Evolutionary conservation across 2,888 invertebrate genomes (phyloP), one percentile per base, ranked within the genome.

Genomic region (Tetheella fluctuosa): DNA sequence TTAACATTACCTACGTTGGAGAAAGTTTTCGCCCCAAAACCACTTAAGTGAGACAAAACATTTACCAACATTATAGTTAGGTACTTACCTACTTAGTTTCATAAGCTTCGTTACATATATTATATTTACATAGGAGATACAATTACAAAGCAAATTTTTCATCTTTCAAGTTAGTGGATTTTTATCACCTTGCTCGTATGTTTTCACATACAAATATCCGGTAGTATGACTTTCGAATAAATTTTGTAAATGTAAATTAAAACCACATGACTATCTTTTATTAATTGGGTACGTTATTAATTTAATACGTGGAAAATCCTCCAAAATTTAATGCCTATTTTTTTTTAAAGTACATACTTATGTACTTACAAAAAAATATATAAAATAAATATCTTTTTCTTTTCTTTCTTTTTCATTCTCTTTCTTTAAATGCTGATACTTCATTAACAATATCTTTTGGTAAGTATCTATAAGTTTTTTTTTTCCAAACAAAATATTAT

Each of bases 1-100:
- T 59, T 62, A 56, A 30, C 59, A 59, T 59, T 54, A 4, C n/a
- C n/a, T n/a, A n/a, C 37, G 8, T 56, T 39, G 0, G 1, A 48
- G 48, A 48, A 20, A 48, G 20, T 48, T 48, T n/a, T 20, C 10
- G 10, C 2, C 3, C 48, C 20, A 48, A 48, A 48, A 48, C 48
- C 48, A 48, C 48, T 48, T 48, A 48, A 20, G 20, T 10, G 10
- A 20, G 20, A 48, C 17, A 48, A 7, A 20, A 48, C 17, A 20
- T 48, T 48, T 48, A 8, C 48, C 17, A 48, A 48, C 20, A 48
- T 20, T 20, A 20, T 48, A 48, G 10, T 42, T n/a, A 1, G 15
- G 17, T 48, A 20, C 48, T 2, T 48, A 48, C 20, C 10, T 5
- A 20, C 48, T 42, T 42, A 48, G 17, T 48, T 48, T 48, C 48